Evolutionary conservation across 2,888 invertebrate species (phyloP).

Genomic region (Mesorhabditis belari): DNA sequence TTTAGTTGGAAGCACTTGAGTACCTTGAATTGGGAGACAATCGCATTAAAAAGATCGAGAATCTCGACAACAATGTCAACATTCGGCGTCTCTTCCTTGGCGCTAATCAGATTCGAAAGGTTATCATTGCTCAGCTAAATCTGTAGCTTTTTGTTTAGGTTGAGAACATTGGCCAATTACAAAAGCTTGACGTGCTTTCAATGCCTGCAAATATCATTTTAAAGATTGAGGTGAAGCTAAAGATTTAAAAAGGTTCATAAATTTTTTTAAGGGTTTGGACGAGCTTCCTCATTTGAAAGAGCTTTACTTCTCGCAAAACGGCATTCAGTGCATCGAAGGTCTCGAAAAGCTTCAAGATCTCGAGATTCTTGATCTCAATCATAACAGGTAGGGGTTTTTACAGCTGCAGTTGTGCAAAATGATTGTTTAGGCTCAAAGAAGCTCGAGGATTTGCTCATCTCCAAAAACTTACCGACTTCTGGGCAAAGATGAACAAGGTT

Average conservation of each 20-base stretch:
- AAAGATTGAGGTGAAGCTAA: constrained; percentile 14
- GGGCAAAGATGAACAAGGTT: constrained; percentile 40
- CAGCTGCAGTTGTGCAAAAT: neutral
- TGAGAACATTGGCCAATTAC: constrained; percentile 23
- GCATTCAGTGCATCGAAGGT: constrained; percentile 71
- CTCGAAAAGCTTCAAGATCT: constrained; percentile 57
- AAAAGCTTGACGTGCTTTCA: constrained; percentile 27
- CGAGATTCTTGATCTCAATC: constrained; percentile 41
- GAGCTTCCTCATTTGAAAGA: constrained; percentile 71
- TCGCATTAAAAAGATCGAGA: constrained; percentile 62
- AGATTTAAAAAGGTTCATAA: neutral
- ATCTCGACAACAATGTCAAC: constrained; percentile 23
- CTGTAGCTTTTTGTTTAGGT: neutral
- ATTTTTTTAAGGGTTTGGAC: constrained; percentile 68
- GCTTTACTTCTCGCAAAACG: constrained; percentile 87
- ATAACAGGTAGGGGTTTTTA: constrained; percentile 29
- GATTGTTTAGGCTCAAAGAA: constrained; percentile 3
- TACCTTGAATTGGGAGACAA: constrained; percentile 91
- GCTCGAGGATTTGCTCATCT: constrained; percentile 32
- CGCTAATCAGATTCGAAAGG: constrained; percentile 84
- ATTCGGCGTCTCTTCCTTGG: constrained; percentile 69
- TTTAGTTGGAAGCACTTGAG: constrained; percentile 63
- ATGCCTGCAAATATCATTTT: constrained; percentile 32
- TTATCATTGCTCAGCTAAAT: constrained; percentile 64
- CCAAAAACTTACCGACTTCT: constrained; percentile 39